Base-by-base conservation (phyloP, 2,113 vertebrate genomes). In the Pseudorectes ferrugineus region DNA sequence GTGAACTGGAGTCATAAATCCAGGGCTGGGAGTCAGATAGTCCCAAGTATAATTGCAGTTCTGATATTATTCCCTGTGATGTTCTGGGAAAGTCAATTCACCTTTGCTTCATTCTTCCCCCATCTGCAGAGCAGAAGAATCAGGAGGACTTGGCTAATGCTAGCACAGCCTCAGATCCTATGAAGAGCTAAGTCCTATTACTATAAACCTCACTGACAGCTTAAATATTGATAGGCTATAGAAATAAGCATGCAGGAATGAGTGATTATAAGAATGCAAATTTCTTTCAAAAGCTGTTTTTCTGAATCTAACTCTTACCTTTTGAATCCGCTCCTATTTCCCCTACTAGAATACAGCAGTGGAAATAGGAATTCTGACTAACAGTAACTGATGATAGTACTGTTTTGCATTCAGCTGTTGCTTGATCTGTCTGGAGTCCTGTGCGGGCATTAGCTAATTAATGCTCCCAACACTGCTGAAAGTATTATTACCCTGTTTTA, bases 301-400 rank as follows among this genome's bases (percentile, higher is more conserved):
- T 76, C 54, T 87, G n/a, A 87, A 48, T 66, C 49, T 33, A 79
- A 65, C 45, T 78, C 52, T 75, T 51, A 61, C 67, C 66, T 89
- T 91, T 85, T 76, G 46, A 92, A 88, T 79, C 36, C 2, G 12
- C 42, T 94, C n/a, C 46, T 88, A 35, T 88, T 88, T 61, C 7
- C 63, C 38, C 40, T 75, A 90, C 68, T 77, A 45, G 67, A 90
- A 90, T 31, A 76, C 28, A 90, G 55, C 59, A 90, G 49, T 63
- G 75, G 59, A 94, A 90, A 85, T 80, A 96, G 51, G 95, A 97
- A 94, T 93, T 88, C 93, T 95, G 92, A 95, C 88, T 96, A 96
- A 97, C 46, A 96, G 88, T 93, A 96, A 94, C 71, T 76, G 85
- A 89, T 85, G 79, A 96, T 72, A 94, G 36, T 57, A 59, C 63